phyloP scores from a whole-genome alignment of 2,888 invertebrate species.

The Drosophila anomalata region DNA sequence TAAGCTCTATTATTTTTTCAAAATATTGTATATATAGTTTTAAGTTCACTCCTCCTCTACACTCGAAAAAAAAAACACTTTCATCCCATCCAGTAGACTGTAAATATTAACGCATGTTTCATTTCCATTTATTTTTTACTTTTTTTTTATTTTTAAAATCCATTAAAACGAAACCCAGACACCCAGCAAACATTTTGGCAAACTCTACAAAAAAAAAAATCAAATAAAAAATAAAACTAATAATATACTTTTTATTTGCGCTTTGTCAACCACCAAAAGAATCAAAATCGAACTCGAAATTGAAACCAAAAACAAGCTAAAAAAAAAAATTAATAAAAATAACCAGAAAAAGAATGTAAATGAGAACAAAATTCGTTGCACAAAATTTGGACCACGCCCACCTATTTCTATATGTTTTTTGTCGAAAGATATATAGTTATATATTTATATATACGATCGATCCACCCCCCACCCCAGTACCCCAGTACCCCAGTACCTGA shows the following conservation, averaged over 20 bases:
- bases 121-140: background rate
- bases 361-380: constrained; percentile 41
- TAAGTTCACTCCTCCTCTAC: background rate
- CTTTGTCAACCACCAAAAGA: constrained; percentile 25
- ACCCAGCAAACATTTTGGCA: constrained; percentile 10
- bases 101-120: constrained; percentile 17
- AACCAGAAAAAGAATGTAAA: constrained; percentile 28
- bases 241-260: constrained; percentile 27
- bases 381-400: constrained; percentile 38
- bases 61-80: background rate
- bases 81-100: background rate
- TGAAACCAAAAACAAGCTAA: constrained; percentile 1
- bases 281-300: constrained; percentile 1
- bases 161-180: constrained; percentile 9
- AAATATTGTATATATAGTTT: background rate
- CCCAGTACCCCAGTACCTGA: background rate
- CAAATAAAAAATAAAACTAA: constrained; percentile 16
- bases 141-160: background rate
- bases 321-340: constrained; percentile 12
- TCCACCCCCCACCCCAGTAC: background rate
- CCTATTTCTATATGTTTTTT: constrained; percentile 14
- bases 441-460: constrained; percentile 17
- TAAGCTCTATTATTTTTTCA: background rate
- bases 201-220: constrained; percentile 13
- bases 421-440: background rate